A percentile compares a stretch with the other conserved stretches of the same genome.
These are phyloP conservation scores for Bovichtus diacanthus DNA, from an alignment of 2,797 vertebrate species.

Conservation along the genomic window DNA sequence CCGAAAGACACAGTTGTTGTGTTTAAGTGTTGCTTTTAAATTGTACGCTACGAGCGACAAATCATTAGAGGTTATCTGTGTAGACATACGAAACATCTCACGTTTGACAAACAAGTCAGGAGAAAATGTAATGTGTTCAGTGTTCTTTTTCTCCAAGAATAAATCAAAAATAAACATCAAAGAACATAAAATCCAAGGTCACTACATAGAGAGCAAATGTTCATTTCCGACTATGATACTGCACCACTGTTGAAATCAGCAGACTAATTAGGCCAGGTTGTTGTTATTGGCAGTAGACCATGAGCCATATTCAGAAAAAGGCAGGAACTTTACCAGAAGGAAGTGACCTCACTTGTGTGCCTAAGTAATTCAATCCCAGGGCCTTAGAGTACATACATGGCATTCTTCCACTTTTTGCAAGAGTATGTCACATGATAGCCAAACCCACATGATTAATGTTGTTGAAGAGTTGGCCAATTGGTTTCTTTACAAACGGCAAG, in stretches of 20 bases:
- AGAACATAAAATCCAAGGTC: not conserved
- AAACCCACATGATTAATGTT: conserved; percentile 48
- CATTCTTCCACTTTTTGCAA: conserved; percentile 44
- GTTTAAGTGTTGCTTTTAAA: not conserved
- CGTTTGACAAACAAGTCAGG: not conserved
- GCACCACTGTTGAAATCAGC: conserved; percentile 41
- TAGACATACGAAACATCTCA: not conserved
- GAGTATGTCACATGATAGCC: conserved; percentile 34
- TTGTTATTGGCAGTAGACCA: conserved; percentile 63
- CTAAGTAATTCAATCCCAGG: conserved; percentile 48
- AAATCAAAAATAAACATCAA: not conserved
- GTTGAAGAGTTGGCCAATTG: conserved; percentile 11
- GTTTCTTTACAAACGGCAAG: conserved; percentile 25
- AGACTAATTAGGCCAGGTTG: conserved; percentile 45
- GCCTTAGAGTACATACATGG: conserved; percentile 30
- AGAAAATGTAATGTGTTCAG: not conserved
- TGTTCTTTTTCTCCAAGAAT: not conserved
- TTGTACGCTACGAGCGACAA: not conserved
- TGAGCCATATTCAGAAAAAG: conserved; percentile 32
- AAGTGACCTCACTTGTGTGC: conserved; percentile 59
- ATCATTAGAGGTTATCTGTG: not conserved
- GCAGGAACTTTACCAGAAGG: conserved; percentile 30
- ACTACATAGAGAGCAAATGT: conserved; percentile 20
- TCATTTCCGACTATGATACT: conserved; percentile 33
- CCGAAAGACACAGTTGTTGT: not conserved